phyloP scores from a whole-genome alignment of 2,113 vertebrate genomes.

The Tiliqua scincoides region DNA sequence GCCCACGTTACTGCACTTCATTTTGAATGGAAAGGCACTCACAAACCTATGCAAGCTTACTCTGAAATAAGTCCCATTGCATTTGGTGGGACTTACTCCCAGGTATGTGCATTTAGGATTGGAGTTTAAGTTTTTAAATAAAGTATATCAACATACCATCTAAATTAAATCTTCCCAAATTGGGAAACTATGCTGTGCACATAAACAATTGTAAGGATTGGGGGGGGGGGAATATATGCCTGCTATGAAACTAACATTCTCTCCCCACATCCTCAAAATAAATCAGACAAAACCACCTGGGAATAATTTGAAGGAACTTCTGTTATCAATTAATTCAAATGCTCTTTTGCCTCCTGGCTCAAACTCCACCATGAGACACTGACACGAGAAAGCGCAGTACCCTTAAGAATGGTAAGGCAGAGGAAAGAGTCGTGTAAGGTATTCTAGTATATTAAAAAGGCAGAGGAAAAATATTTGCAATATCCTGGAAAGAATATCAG shows the following conservation, averaged over 20 bases:
- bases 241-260: background rate
- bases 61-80: too few species aligned
- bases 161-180: background rate
- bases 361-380: conserved; percentile 38
- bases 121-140: too few species aligned
- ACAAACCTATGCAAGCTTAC: too few species aligned
- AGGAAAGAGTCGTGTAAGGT: background rate
- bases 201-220: background rate
- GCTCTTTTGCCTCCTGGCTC: conserved; percentile 49
- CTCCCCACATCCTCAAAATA: background rate
- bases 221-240: background rate
- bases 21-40: background rate
- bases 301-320: conserved; percentile 44
- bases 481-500: conserved; percentile 70
- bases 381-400: conserved; percentile 32
- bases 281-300: conserved; percentile 3
- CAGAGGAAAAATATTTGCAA: conserved; percentile 62
- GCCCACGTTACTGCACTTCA: background rate
- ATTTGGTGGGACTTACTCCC: too few species aligned
- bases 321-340: conserved; percentile 27
- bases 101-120: too few species aligned
- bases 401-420: background rate
- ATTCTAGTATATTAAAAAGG: conserved; percentile 65
- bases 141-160: background rate
- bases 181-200: background rate